Conservation (phyloP, 1,140 invertebrate species). For the Oryzaephilus surinamensis region DNA sequence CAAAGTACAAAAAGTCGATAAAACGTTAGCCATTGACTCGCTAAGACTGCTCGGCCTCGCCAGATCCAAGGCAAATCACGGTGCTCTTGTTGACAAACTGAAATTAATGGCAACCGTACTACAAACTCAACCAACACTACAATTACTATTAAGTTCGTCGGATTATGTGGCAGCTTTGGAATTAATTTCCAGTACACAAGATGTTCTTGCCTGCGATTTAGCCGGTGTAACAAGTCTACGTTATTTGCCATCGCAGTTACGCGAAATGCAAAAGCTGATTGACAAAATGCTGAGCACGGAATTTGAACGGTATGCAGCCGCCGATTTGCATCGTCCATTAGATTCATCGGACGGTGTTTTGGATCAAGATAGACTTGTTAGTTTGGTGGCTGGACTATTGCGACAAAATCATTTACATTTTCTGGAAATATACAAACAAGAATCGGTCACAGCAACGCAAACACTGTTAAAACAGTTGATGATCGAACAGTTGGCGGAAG, state of each 20-base stretch:
- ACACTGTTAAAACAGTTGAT: constrained; percentile 81
- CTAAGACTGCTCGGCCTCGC: constrained; percentile 64
- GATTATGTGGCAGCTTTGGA: constrained; percentile 97
- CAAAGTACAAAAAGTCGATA: constrained; percentile 62
- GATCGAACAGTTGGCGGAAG: constrained; percentile 63
- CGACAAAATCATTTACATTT: constrained; percentile 79
- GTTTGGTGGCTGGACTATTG: constrained; percentile 81
- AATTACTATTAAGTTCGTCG: constrained; percentile 84
- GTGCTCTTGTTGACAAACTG: constrained; percentile 59
- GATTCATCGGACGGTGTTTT: constrained; percentile 45
- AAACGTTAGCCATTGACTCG: constrained; percentile 67
- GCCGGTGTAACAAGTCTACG: constrained; percentile 88
- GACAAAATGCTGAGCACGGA: constrained; percentile 95
- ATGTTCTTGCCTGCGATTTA: constrained; percentile 81
- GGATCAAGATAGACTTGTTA: constrained; percentile 76
- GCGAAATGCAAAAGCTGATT: constrained; percentile 91
- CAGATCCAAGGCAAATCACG: constrained; percentile 50
- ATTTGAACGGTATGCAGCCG: constrained; percentile 83
- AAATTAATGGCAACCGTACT: constrained; percentile 91
- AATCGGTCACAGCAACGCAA: constrained; percentile 80
- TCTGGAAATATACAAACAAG: constrained; percentile 78
- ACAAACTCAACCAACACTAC: constrained; percentile 96
- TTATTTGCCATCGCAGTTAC: constrained; percentile 90
- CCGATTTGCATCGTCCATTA: constrained; percentile 82
- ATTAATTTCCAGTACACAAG: constrained; percentile 92